Percentiles rank a stretch among this genome's conserved stretches.
Conservation (phyloP, 2,113 vertebrate genomes). For the Melozone crissalis region DNA sequence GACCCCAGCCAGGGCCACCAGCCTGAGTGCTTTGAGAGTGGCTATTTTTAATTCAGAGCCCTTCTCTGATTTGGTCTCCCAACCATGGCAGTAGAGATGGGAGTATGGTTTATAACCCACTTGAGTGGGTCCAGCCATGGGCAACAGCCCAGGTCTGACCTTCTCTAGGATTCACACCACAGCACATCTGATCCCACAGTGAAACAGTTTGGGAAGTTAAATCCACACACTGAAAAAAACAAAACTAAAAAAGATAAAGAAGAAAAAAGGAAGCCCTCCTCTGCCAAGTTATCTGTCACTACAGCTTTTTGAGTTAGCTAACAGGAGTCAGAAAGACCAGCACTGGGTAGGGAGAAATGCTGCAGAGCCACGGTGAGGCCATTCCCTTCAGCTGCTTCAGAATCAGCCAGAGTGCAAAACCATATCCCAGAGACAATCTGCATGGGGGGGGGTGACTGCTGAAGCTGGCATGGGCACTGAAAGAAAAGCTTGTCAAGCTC, state of each 20-base stretch:
- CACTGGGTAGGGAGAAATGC: neutral
- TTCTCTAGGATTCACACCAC: accelerated
- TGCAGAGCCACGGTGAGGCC: neutral
- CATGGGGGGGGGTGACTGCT: neutral
- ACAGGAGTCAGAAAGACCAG: neutral
- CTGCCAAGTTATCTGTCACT: neutral
- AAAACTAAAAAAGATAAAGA: accelerated
- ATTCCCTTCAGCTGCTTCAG: neutral
- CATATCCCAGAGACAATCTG: neutral
- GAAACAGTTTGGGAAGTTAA: neutral
- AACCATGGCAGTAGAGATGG: neutral
- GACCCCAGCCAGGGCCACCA: neutral
- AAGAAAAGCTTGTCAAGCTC: conserved; percentile 31
- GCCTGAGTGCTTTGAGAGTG: neutral
- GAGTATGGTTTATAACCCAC: neutral
- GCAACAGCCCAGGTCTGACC: neutral
- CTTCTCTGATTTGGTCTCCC: neutral
- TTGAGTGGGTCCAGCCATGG: neutral
- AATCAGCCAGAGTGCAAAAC: neutral
- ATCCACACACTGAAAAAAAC: neutral
- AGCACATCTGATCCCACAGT: neutral
- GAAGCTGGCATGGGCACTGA: conserved; percentile 22
- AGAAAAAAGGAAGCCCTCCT: neutral
- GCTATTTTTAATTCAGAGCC: neutral
- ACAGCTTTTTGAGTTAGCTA: neutral